Base-by-base conservation (phyloP, 2,888 invertebrate genomes). In the Stenchaetothrips biformis region DNA sequence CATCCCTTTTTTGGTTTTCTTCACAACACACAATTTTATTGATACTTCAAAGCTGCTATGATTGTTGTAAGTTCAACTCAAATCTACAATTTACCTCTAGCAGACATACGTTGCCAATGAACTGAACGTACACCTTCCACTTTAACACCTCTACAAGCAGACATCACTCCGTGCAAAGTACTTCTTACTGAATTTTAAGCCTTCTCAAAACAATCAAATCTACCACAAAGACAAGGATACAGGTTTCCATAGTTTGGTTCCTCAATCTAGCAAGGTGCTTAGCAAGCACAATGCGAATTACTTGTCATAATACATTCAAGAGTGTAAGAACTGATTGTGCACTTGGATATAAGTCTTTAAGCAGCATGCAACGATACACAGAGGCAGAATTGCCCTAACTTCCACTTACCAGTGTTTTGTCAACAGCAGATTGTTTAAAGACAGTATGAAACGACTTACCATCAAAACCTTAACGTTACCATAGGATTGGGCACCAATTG, bases 1-100 rank as follows among this genome's bases (percentile, higher is more conserved):
- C 11, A 6, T 53, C 18, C 21, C 21, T 21, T 21, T 9, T 21
- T 67, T 67, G 67, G 67, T 21, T 67, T 67, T 67, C 21, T 21
- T 21, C 67, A 67, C 18, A 9, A 67, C 21, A 21, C n/a, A 21
- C 67, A 21, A 67, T 49, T 13, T 49, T 49, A 7, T 53, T 11
- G 18, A 53, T 18, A 53, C 21, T 67, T 67, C 67, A 67, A 67
- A 67, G 67, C 67, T 67, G 67, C 67, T 67, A 67, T 67, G 67
- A 67, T 21, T 67, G 67, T n/a, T 67, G 67, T 67, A 7, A 67
- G 67, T 21, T 9, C 67, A 67, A 67, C 21, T 67, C 21, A 6
- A 67, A 67, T 67, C 67, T 67, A 67, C 67, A 67, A 21, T 21
- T 67, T 67, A 67, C 21, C 21, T n/a, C 67, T 67, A 67, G 21